These are phyloP conservation scores for Microhierax caerulescens DNA, from an alignment of 2,797 vertebrate genomes.

Conservation along the genomic window DNA sequence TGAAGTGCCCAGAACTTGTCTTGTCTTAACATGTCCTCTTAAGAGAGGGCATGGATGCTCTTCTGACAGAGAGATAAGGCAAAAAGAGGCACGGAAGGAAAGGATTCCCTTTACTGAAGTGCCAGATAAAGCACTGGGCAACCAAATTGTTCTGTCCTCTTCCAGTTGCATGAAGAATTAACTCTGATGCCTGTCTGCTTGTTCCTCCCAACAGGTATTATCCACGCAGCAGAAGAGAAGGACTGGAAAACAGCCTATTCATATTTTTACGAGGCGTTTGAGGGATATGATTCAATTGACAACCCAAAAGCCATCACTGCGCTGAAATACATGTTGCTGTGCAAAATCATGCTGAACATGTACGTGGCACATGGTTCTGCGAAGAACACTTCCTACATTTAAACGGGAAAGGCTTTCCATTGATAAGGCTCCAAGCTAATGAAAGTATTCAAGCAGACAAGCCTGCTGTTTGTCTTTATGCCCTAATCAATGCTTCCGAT, in stretches of 20 bases:
- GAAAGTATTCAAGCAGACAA: background rate
- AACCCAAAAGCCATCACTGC: conserved; percentile 94
- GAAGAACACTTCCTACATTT: background rate
- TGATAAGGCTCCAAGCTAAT: background rate
- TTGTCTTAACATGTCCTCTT: background rate
- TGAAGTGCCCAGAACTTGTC: background rate
- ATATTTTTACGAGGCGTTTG: conserved; percentile 98
- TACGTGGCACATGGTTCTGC: conserved; percentile 72
- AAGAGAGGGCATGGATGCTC: background rate
- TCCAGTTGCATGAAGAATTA: background rate
- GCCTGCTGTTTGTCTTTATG: background rate
- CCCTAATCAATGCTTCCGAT: background rate
- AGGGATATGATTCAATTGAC: conserved; percentile 96
- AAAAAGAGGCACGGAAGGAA: background rate
- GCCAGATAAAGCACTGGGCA: background rate
- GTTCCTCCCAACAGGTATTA: conserved; percentile 83
- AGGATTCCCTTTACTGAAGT: background rate
- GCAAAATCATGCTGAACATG: conserved; percentile 98
- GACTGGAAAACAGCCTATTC: conserved; percentile 99
- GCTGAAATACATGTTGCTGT: conserved; percentile 98
- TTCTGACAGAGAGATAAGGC: background rate
- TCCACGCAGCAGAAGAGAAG: conserved; percentile 97
- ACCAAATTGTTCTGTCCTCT: background rate
- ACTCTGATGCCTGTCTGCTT: background rate
- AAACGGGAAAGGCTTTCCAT: background rate